Conservation (phyloP, 2,113 vertebrate species). For the Puma concolor region DNA sequence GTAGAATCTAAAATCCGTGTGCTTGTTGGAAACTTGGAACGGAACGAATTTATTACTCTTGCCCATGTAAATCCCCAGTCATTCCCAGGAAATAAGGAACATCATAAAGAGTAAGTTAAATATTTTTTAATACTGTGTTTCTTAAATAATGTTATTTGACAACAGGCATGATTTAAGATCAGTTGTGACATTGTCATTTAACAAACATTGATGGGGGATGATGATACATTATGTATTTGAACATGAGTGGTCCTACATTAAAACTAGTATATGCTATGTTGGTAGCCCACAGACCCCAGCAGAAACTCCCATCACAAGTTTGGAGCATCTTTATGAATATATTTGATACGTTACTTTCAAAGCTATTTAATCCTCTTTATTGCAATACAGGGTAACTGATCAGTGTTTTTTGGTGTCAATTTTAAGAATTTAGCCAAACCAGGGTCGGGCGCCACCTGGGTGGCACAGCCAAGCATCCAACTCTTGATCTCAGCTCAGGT, state of each 20-base stretch:
- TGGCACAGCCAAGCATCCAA: too few relatives aligned
- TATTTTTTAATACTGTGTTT: constrained; percentile 18
- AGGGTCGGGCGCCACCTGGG: not conserved
- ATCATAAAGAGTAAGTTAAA: constrained; percentile 91
- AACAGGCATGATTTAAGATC: constrained; percentile 8
- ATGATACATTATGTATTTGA: not conserved
- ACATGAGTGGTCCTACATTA: not conserved
- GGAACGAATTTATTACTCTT: constrained; percentile 96
- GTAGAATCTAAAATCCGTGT: constrained; percentile 99
- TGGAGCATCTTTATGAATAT: constrained; percentile 23
- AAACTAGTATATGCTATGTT: not conserved
- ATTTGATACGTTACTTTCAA: constrained; percentile 50
- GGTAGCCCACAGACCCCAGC: not conserved
- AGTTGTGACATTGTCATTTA: not conserved
- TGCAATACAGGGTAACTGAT: not conserved
- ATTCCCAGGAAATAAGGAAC: constrained; percentile 93
- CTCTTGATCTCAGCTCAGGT: too few relatives aligned
- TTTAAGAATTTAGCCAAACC: constrained; percentile 51
- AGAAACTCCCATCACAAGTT: not conserved
- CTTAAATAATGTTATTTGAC: constrained; percentile 48
- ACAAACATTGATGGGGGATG: not conserved
- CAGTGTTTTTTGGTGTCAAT: constrained; percentile 13
- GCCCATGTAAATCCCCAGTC: constrained; percentile 98
- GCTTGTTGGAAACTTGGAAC: constrained; percentile 96
- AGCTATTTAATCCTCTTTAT: constrained; percentile 43